Evolutionary conservation across 2,888 invertebrate genomes (phyloP).

Genomic region (Amiota communis): DNA sequence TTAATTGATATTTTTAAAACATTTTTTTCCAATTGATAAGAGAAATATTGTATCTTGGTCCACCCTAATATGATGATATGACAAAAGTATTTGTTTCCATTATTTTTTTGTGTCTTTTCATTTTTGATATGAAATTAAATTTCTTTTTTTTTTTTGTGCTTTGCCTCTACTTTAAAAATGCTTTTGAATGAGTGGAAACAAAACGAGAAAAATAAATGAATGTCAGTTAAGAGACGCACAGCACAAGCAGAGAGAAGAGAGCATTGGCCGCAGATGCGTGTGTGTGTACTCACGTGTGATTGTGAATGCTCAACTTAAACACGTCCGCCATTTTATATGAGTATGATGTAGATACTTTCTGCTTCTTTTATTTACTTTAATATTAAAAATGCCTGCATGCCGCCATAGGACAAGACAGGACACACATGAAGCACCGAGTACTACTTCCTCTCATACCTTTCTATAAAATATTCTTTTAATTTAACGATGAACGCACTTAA

Average conservation of each 20-base stretch:
- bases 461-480: too few species aligned
- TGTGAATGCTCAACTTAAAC: constrained; percentile 45
- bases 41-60: too few species aligned
- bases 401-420: neutral
- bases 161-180: neutral
- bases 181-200: neutral
- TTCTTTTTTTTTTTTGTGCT: neutral
- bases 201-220: constrained; percentile 11
- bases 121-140: constrained; percentile 10
- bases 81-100: too few species aligned
- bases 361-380: too few species aligned
- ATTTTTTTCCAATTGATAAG: too few species aligned
- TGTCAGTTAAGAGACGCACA: neutral
- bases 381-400: constrained; percentile 8
- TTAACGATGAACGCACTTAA: too few species aligned
- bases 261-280: constrained; percentile 53
- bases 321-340: constrained; percentile 45
- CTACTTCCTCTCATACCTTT: too few species aligned
- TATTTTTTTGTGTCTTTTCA: neutral
- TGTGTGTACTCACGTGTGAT: too few species aligned
- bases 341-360: neutral
- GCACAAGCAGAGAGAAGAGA: constrained; percentile 33
- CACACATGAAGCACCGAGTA: too few species aligned
- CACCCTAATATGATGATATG: too few species aligned
- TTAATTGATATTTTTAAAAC: too few species aligned